Base-by-base conservation (phyloP, 2,113 vertebrate genomes). In the Pipa parva region DNA sequence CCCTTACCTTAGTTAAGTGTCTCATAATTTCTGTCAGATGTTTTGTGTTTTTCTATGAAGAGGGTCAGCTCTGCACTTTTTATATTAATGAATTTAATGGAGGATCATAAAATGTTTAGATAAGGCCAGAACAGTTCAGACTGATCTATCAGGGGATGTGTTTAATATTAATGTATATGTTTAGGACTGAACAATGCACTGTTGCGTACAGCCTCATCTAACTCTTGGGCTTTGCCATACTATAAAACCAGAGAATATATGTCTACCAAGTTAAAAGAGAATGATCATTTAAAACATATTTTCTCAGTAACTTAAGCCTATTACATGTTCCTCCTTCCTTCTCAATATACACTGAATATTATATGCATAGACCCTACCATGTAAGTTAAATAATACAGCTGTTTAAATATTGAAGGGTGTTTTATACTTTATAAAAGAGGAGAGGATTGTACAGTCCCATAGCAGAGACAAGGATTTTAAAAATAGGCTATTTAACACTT, bases 401-500 rank as follows among this genome's bases (percentile, higher is more conserved):
- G 22, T 42, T 64, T 37, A n/a, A 15, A 55, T 45, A 55, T 46
- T 25, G 25, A 46, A 17, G 22, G 29, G 37, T 8, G 13, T 64
- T 17, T 4, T 39, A 12, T 13, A 49, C 55, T 64, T 24, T 27
- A 55, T 45, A 27, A 55, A 64, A 56, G 27, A 64, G 20, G 31
- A 39, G 36, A 33, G 26, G 54, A 51, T 24, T 13, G 21, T 25
- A 55, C 51, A 26, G 13, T 24, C 27, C 22, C 9, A 5, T 25
- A 55, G 36, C 18, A 26, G 25, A 24, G 45, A 56, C 50, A 64
- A 31, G 9, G 3, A 25, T 24, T 59, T 59, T 37, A 17, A 58
- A 31, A 58, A 36, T 11, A 63, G 31, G 12, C 50, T 64, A 36
- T 33, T 64, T 64, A 64, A 28, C 26, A 20, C 63, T 65, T 37